Conservation (phyloP, 2,113 vertebrate species). For the Aplodontia rufa region DNA sequence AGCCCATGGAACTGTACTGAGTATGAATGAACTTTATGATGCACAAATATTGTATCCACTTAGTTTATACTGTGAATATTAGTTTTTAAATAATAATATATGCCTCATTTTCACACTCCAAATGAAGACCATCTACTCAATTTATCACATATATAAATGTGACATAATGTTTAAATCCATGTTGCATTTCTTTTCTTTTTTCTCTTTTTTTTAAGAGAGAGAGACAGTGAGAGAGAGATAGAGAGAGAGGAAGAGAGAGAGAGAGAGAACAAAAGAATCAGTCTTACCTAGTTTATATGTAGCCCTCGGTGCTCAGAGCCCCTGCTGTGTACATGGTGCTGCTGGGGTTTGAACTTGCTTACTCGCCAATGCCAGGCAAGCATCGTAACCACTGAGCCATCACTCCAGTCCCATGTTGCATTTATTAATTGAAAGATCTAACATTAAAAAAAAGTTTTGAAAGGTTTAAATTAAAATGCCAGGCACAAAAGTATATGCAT, state of each 20-base stretch:
- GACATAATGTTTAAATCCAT: neutral
- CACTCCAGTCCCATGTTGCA: neutral
- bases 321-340: no score
- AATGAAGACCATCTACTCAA: neutral
- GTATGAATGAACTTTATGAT: neutral
- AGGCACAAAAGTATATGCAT: neutral
- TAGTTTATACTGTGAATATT: neutral
- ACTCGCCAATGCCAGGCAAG: no score
- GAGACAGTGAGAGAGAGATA: no score
- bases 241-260: no score
- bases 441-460: neutral
- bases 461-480: neutral
- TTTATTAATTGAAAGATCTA: slow-evolving; percentile 13
- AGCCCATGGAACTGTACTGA: neutral
- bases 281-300: no score
- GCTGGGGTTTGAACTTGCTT: no score
- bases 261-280: no score
- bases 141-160: neutral
- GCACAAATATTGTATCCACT: neutral
- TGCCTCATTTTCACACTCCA: neutral
- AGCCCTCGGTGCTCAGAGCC: no score
- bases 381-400: no score
- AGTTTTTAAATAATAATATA: neutral
- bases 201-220: no score
- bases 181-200: neutral